A percentile compares a stretch with the other conserved stretches of the same genome.
phyloP scores from a whole-genome alignment of 2,113 vertebrate genomes.

The Mesitornis unicolor region DNA sequence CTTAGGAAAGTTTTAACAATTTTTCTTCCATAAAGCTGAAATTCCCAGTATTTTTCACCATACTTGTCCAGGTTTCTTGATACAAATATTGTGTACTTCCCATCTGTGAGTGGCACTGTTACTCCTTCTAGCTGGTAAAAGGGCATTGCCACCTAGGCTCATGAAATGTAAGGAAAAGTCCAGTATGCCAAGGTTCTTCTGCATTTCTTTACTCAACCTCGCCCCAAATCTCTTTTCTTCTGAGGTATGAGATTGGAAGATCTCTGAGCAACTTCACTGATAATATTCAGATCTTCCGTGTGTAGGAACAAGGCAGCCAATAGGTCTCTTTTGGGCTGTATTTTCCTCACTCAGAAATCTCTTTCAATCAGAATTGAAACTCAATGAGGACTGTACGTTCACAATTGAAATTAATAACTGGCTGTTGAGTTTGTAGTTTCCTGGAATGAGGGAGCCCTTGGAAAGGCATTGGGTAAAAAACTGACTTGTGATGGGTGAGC shows the following conservation, averaged over 20 bases:
- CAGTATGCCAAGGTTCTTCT: not conserved
- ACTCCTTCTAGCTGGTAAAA: not conserved
- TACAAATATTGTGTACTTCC: not conserved
- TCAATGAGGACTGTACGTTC: not conserved
- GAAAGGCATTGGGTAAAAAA: not conserved
- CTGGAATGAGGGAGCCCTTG: not conserved
- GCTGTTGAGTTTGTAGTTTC: slow-evolving; percentile 7
- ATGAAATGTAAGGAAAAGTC: not conserved
- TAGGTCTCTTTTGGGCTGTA: not conserved
- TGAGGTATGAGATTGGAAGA: not conserved
- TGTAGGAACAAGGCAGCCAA: not conserved
- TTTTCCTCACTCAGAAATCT: slow-evolving; percentile 26
- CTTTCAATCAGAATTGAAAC: not conserved
- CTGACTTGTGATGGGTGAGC: not conserved
- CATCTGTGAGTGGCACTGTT: not conserved
- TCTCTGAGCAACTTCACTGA: not conserved
- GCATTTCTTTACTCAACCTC: not conserved
- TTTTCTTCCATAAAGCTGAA: not conserved
- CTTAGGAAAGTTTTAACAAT: not conserved
- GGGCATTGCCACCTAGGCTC: not conserved
- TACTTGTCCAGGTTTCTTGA: not conserved
- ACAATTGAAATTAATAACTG: not conserved
- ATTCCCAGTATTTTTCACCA: not conserved
- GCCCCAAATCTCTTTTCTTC: not conserved
- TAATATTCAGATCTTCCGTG: not conserved